A percentile compares a stretch with the other conserved stretches of the same genome.
Evolutionary conservation across 2,888 invertebrate genomes (phyloP).

Genomic region (Pandemis cinnamomeana): DNA sequence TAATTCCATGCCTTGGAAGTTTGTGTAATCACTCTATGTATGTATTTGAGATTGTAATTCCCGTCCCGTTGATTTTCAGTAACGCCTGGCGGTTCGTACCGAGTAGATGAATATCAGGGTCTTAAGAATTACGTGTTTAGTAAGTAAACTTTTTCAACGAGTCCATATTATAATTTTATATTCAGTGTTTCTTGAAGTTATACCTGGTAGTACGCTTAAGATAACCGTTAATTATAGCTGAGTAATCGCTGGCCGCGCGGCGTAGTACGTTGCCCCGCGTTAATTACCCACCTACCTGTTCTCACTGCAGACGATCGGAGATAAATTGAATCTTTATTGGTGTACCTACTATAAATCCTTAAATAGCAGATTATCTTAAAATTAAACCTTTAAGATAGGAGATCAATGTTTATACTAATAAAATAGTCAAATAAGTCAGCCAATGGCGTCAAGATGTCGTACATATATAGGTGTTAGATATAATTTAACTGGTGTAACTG

Average conservation of each 20-base stretch:
- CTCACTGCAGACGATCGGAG: constrained; percentile 28
- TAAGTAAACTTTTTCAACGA: constrained; percentile 66
- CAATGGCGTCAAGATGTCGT: constrained; percentile 20
- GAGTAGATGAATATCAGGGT: constrained; percentile 75
- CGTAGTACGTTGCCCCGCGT: constrained; percentile 12
- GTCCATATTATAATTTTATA: constrained; percentile 55
- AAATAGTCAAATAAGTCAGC: constrained; percentile 26
- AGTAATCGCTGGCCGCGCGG: constrained; percentile 42
- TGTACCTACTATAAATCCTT: constrained; percentile 26
- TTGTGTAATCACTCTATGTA: background rate
- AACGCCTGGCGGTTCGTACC: constrained; percentile 53
- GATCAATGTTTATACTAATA: constrained; percentile 30
- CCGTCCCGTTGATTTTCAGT: constrained; percentile 39
- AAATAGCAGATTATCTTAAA: constrained; percentile 23
- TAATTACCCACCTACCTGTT: constrained; percentile 38
- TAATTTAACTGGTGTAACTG: constrained; percentile 18
- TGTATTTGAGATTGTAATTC: constrained; percentile 34
- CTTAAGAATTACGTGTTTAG: constrained; percentile 66
- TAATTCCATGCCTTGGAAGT: constrained; percentile 6
- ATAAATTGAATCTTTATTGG: constrained; percentile 38
- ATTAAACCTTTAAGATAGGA: constrained; percentile 9
- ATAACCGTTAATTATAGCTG: constrained; percentile 44
- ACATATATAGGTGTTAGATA: constrained; percentile 25
- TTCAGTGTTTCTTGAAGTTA: constrained; percentile 56
- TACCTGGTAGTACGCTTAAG: constrained; percentile 54